Conservation (phyloP, 2,113 vertebrate genomes). For the Marmota monax region DNA sequence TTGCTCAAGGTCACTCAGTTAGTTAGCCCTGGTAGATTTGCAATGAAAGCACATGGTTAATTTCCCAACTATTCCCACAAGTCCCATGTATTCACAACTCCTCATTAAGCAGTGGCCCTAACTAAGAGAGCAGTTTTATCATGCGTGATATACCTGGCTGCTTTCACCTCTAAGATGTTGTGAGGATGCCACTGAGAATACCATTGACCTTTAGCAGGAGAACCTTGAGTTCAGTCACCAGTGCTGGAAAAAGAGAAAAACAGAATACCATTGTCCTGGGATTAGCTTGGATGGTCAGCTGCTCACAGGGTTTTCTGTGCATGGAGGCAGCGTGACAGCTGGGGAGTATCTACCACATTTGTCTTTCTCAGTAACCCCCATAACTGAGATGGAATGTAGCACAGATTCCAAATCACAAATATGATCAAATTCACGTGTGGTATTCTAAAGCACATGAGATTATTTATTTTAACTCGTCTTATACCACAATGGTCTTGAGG, state of each 20-base stretch:
- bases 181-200: background rate
- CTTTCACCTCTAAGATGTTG: background rate
- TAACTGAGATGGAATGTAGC: conserved; percentile 44
- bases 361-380: conserved; percentile 25
- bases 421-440: background rate
- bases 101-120: conserved; percentile 35
- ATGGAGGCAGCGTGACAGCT: background rate
- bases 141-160: background rate
- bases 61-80: background rate
- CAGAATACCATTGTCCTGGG: background rate
- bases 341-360: background rate
- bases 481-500: background rate
- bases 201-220: background rate
- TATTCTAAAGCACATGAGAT: background rate
- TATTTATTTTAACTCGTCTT: background rate
- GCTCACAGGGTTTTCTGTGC: conserved; percentile 17
- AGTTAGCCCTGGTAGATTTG: background rate
- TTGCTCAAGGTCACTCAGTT: conserved; percentile 21
- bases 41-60: background rate
- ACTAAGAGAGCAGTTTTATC: background rate
- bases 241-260: background rate
- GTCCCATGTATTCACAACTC: conserved; percentile 5
- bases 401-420: background rate
- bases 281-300: conserved; percentile 47
- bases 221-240: background rate